These are phyloP conservation scores for Dynastes hyllus DNA, from an alignment of 2,888 invertebrate species.

Conservation along the genomic window DNA sequence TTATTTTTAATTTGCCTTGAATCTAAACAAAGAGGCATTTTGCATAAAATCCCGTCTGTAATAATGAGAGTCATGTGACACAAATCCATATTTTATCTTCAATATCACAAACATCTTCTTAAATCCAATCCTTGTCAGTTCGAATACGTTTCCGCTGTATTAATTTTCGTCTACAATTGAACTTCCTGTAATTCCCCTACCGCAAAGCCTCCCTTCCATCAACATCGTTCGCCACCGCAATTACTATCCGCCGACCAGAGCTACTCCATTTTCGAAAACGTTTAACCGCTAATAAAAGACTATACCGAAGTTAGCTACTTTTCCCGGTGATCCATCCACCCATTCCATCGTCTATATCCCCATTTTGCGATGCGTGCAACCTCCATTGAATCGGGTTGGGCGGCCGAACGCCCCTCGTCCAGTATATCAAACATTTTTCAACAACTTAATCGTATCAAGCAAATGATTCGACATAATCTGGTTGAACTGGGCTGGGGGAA, in stretches of 20 bases:
- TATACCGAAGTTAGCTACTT: conserved; percentile 20
- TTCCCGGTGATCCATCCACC: conserved; percentile 51
- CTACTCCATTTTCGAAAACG: conserved; percentile 37
- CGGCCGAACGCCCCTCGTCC: conserved; percentile 58
- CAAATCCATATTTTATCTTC: background rate
- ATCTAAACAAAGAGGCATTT: no score
- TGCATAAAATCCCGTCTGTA: no score
- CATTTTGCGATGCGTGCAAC: conserved; percentile 2
- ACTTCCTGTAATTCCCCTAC: conserved; percentile 24
- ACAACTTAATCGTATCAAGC: conserved; percentile 69
- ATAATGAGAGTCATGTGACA: no score
- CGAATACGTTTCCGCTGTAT: conserved; percentile 19
- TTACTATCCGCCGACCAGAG: conserved; percentile 17
- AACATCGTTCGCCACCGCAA: conserved; percentile 37
- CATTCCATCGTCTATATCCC: background rate
- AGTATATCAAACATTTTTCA: conserved; percentile 70
- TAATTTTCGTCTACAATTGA: conserved; percentile 33
- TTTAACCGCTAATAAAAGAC: conserved; percentile 48
- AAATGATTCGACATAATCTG: conserved; percentile 71
- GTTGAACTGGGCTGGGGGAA: conserved; percentile 57
- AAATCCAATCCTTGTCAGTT: background rate
- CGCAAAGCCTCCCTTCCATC: conserved; percentile 38
- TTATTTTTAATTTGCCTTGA: no score
- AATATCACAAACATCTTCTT: background rate
- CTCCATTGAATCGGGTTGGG: conserved; percentile 40